phyloP scores from a whole-genome alignment of 2,113 vertebrate species.

The Reinhardtius hippoglossoides region DNA sequence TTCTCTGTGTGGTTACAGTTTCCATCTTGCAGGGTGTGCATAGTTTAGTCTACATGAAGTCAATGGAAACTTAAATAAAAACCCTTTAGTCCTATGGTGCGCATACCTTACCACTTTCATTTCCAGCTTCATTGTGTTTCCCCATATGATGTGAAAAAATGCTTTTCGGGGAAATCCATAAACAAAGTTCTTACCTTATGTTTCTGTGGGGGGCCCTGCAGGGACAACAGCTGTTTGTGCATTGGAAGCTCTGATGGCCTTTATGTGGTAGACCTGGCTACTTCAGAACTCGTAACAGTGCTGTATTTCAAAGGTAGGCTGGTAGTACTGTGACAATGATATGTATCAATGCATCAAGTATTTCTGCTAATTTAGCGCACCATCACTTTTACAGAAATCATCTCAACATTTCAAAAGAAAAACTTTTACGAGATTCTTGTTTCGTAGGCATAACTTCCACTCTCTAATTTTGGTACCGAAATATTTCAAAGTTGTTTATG shows the following conservation, averaged over 20 bases:
- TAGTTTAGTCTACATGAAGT: conserved; percentile 59
- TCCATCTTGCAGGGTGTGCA: conserved; percentile 40
- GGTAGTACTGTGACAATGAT: background rate
- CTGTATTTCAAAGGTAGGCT: conserved; percentile 84
- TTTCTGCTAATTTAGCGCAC: background rate
- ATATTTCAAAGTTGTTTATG: background rate
- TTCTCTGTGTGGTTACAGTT: conserved; percentile 31
- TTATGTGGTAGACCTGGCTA: conserved; percentile 85
- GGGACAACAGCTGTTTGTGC: conserved; percentile 79
- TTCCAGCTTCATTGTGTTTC: conserved; percentile 37
- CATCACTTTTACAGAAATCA: background rate
- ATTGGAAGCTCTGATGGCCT: conserved; percentile 87
- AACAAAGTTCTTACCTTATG: conserved; percentile 39
- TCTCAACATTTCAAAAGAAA: background rate
- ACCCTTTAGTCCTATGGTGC: conserved; percentile 26
- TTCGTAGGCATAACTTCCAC: too few relatives aligned
- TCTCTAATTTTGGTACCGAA: background rate
- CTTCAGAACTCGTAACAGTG: conserved; percentile 83
- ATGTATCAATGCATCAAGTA: background rate
- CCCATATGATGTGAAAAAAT: conserved; percentile 25
- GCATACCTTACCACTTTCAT: conserved; percentile 10
- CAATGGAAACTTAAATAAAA: conserved; percentile 54
- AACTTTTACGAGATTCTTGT: background rate
- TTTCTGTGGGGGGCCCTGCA: conserved; percentile 47
- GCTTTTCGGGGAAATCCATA: conserved; percentile 33